Conservation (phyloP, 2,888 invertebrate species). For the Galeruca laticollis region DNA sequence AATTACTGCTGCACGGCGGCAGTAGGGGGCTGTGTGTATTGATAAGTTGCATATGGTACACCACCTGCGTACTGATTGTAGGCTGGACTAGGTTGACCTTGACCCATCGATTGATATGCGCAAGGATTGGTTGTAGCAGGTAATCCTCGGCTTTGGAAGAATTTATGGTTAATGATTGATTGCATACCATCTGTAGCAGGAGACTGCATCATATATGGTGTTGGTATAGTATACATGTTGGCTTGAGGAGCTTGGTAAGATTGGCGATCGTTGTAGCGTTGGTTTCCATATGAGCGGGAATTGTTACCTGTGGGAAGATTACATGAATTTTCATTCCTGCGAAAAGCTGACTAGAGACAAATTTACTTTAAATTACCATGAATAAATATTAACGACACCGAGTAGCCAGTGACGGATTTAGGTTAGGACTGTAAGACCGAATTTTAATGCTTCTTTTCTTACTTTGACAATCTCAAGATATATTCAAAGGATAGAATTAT, state of each 20-base stretch:
- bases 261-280: conserved; percentile 59
- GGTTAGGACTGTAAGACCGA: too few relatives aligned
- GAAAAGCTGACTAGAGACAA: background rate
- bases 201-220: conserved; percentile 67
- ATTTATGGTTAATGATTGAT: conserved; percentile 76
- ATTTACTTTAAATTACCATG: background rate
- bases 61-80: conserved; percentile 79
- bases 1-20: conserved; percentile 78
- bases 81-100: conserved; percentile 58
- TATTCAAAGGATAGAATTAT: too few relatives aligned
- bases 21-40: conserved; percentile 75
- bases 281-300: conserved; percentile 59
- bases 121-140: conserved; percentile 71
- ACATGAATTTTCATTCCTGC: background rate
- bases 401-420: too few relatives aligned
- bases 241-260: conserved; percentile 56
- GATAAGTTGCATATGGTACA: conserved; percentile 72
- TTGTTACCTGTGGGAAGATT: conserved; percentile 65
- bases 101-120: conserved; percentile 73
- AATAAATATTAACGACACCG: background rate
- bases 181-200: conserved; percentile 67
- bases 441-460: too few relatives aligned
- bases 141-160: conserved; percentile 76
- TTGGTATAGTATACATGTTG: conserved; percentile 58
- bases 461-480: too few relatives aligned